Percentiles rank a stretch among this genome's conserved stretches.
phyloP scores from a whole-genome alignment of 2,113 vertebrate genomes.

The Apteryx owenii region DNA sequence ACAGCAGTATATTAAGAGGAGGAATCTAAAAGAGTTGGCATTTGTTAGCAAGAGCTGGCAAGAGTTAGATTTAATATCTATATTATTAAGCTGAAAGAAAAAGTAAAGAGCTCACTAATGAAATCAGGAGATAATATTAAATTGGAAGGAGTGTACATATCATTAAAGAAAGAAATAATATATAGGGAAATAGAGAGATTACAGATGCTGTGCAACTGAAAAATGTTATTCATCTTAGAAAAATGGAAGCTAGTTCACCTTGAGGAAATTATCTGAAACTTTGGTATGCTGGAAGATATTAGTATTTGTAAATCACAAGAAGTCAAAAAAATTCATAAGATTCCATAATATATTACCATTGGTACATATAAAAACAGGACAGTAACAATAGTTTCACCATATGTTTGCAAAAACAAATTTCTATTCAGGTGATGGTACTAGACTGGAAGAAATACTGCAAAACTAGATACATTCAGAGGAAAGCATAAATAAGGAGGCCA shows the following conservation, averaged over 20 bases:
- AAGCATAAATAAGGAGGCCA: neutral
- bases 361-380: neutral
- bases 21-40: neutral
- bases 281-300: neutral
- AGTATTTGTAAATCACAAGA: neutral
- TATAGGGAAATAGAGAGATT: neutral
- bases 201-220: neutral
- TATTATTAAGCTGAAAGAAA: conserved; percentile 20
- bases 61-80: conserved; percentile 10
- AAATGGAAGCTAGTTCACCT: neutral
- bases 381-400: neutral
- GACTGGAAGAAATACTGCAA: neutral
- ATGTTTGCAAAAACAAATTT: neutral
- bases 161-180: neutral
- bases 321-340: neutral
- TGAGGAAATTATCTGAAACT: neutral
- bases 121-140: neutral
- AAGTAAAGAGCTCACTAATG: conserved; percentile 6
- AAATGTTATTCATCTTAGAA: neutral
- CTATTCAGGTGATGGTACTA: neutral
- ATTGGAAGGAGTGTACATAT: neutral
- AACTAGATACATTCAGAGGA: neutral
- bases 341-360: neutral
- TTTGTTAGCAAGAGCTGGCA: neutral
- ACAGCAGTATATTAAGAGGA: neutral